Base-by-base conservation (phyloP, 1,140 invertebrate species). In the Acromyrmex heyeri region DNA sequence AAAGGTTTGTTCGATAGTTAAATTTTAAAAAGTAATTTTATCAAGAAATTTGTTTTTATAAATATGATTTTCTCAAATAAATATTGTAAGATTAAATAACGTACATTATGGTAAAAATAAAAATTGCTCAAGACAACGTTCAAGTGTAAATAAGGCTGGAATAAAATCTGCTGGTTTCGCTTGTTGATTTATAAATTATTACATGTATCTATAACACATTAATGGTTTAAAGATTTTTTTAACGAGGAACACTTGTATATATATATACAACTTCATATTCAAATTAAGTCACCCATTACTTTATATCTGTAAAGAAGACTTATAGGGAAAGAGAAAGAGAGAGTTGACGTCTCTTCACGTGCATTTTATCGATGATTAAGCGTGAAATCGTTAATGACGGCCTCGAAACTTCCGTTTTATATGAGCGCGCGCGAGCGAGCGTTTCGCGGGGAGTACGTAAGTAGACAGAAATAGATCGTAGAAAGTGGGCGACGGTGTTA, bases 401-500 rank as follows among this genome's bases (percentile, higher is more conserved):
- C 7, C 27, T 48, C 34, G 38, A 82, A 73, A 82, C 38, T 59
- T 73, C 55, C 79, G 67, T 48, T 73, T 48, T 27, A 27, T 61
- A 30, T 59, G 34, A 34, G 38, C 67, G 65, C 55, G 67, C 50
- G 65, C 79, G 77, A 21, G 78, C 81, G 27, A 75, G 27, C 59
- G 73, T 78, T 85, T 67, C 48, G 82, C 64, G 57, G 44, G 59
- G n/a, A 14, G 64, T 78, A 86, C 38, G 85, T 81, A 86, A 86
- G 64, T 61, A 10, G 85, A 86, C 75, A 79, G 85, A 81, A 86
- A 86, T 79, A 79, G 85, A 86, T 86, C 75, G 76, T 69, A 67
- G 85, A 81, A 86, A 81, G 75, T 79, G 75, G 85, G 85, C 85
- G 85, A 85, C 61, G 73, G 21, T 67, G 64, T 85, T 85, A 85